Base-by-base conservation (phyloP, 2,888 invertebrate species). In the Papilio protenor region DNA sequence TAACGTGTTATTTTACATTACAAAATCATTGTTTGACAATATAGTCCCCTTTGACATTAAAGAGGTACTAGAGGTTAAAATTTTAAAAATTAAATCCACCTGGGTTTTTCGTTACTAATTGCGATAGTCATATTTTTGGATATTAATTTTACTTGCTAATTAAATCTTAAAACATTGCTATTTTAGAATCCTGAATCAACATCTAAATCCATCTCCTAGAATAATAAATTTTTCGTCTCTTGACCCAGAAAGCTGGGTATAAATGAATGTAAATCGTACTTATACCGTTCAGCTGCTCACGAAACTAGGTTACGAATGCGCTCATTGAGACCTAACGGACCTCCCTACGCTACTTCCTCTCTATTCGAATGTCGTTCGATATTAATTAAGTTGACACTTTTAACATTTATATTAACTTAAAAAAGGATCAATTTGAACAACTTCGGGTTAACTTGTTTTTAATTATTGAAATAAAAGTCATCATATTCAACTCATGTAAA, bases 261-360 rank as follows among this genome's bases (percentile, higher is more conserved):
- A 83, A 83, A 83, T 79, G 83, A 83, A 84, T 81, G 82, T 83
- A 85, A 85, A 85, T 85, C 81, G 80, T 81, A 81, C 80, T 84
- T 86, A 85, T 86, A 88, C 87, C 88, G 87, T 89, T 88, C 86
- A 85, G 85, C 83, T 81, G 82, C 83, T 84, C 84, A 85, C 85
- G 84, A 86, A 90, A 87, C 89, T 89, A 83, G 90, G 91, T 89
- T 91, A 89, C 83, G 88, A 87, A 89, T 88, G 88, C 87, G 86
- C 85, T 88, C 82, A 81, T 84, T 88, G 85, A 85, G 83, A 89
- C 83, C 86, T 91, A 92, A 91, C 90, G 91, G 91, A 84, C 80
- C 85, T 88, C 87, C 84, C 82, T 86, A 84, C 83, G 71, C 77
- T 80, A 86, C 83, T 87, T 85, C 85, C 83, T 86, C 79, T 81